Evolutionary conservation across 2,113 vertebrate genomes (phyloP).

Genomic region (Aspiorhynchus laticeps): DNA sequence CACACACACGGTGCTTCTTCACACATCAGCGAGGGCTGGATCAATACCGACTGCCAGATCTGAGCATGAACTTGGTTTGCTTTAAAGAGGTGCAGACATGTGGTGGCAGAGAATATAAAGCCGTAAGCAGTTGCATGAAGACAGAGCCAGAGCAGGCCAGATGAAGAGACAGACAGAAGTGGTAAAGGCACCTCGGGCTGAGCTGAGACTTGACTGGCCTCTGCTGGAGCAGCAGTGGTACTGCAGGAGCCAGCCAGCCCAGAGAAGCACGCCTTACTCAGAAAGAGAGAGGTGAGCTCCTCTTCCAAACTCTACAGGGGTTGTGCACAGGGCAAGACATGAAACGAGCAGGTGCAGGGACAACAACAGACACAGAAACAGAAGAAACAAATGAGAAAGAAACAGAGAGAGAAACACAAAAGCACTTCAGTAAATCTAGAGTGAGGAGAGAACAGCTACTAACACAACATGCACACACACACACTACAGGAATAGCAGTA

Average conservation of each 20-base stretch:
- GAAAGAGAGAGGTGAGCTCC: constrained; percentile 88
- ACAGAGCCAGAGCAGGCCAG: not conserved
- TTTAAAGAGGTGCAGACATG: not conserved
- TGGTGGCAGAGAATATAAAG: not conserved
- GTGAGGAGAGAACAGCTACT: constrained; percentile 4
- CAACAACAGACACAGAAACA: not conserved
- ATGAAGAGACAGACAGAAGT: not conserved
- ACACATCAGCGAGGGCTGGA: not conserved
- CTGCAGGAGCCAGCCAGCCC: constrained; percentile 71
- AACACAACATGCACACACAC: constrained; percentile 4
- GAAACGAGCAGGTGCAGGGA: not conserved
- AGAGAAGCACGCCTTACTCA: constrained; percentile 82
- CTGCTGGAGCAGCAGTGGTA: constrained; percentile 78
- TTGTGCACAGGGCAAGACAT: constrained; percentile 48
- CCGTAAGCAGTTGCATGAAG: not conserved
- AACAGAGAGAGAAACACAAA: constrained; percentile 63
- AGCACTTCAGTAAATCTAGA: constrained; percentile 36
- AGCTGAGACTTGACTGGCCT: constrained; percentile 75
- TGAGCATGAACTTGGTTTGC: constrained; percentile 46
- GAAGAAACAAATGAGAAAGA: constrained; percentile 1
- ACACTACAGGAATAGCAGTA: not conserved
- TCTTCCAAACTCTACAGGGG: constrained; percentile 94
- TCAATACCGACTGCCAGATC: constrained; percentile 1
- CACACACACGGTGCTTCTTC: too few relatives aligned
- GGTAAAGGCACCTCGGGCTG: constrained; percentile 76